Base-by-base conservation (phyloP, 2,797 vertebrate genomes). In the Enteromius argenteus region DNA sequence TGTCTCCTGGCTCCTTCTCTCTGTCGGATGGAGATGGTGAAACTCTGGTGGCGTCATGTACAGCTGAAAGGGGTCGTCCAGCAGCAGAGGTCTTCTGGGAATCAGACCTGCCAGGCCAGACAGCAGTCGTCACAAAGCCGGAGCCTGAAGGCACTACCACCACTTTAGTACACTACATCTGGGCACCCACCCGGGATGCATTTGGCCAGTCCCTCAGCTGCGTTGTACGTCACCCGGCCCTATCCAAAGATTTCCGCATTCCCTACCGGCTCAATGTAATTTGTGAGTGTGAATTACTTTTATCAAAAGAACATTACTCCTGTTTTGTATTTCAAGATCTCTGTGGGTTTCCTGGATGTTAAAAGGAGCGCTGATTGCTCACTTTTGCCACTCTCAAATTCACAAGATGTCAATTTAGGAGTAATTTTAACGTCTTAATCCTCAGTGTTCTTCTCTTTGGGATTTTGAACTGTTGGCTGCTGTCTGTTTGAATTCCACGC, bases 51-150 rank as follows among this genome's bases (percentile, higher is more conserved):
- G 98, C 98, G 66, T 95, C 95, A 81, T 99, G 98, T 92, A 96
- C 94, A n/a, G 98, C 98, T 56, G 97, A 98, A 89, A 96, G 94
- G 19, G 97, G 97, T 73, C 97, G 96, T 62, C 98, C 98, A 46
- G 93, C 95, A 9, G 97, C 98, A 0, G 92, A 94, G 58, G 96
- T 99, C 81, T 94, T 94, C 87, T 99, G 98, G 98, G 97, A 98
- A 93, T 91, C 95, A 0, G 96, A 96, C 81, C 92, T 95, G 83
- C 93, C 95, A 35, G 98, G 98, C 37, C 94, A 95, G 83, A 95
- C 94, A 35, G 94, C 97, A 87, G 91, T 88, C 80, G 94, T 88
- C 66, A 92, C 89, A 62, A 95, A 92, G 73, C 88, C 94, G 3
- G 97, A 96, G 92, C 85, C 95, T 67, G 96, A 99, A 86, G 95